Base-by-base conservation (phyloP, 2,888 invertebrate genomes). In the Polydrusus cervinus region DNA sequence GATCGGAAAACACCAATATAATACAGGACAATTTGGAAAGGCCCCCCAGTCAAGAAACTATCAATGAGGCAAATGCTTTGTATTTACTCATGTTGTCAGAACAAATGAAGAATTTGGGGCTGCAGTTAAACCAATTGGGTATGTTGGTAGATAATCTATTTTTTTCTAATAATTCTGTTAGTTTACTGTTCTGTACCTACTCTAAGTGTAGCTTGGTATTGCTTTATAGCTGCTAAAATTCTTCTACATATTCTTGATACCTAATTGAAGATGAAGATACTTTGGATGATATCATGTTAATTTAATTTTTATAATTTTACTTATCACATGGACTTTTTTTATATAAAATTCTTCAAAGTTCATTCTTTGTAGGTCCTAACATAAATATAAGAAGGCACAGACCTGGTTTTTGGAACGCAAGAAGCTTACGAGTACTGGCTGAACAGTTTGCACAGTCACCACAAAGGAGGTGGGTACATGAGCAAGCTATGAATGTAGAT, bases 401-500 rank as follows among this genome's bases (percentile, higher is more conserved):
- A 34, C 67, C 67, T 8, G 45, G 57, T 3, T 68, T 18, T 66
- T 34, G 72, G 51, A 64, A 72, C 11, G 47, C 53, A 10, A 65
- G 66, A 55, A 65, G 64, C 16, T n/a, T 66, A 20, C 51, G 55
- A 14, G 13, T 47, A 1, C 25, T 72, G 45, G 72, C 72, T 5
- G 57, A 16, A 5, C 45, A 87, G 78, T 90, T 90, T 79, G 84
- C 89, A 5, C 86, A 86, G 64, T 89, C 90, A 0, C 89, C 89
- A 70, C 90, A 90, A 9, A 85, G 88, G 14, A 87, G 88, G 2
- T 85, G 88, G 65, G 86, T 90, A 0, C 88, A 89, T 0, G 88
- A 87, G 1, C 83, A 89, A 45, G 90, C 90, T 0, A 87, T 89
- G 68, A 87, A 88, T 51, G 89, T 90, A 60, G 87, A 89, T 0